phyloP scores from a whole-genome alignment of 1,140 invertebrate genomes.

The Tachypleus tridentatus region DNA sequence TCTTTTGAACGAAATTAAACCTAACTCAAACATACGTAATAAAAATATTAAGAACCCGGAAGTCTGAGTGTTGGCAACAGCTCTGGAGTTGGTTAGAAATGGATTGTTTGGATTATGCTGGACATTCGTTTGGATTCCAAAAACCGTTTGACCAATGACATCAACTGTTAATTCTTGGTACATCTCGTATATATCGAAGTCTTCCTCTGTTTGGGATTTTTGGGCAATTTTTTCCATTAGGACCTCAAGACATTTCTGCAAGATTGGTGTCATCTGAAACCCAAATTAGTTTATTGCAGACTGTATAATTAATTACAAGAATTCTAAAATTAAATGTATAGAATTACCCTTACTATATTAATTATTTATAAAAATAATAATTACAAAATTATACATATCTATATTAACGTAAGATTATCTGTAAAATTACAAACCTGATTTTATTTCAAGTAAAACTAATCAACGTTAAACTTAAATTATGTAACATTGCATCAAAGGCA shows the following conservation, averaged over 20 bases:
- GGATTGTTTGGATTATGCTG: slow-evolving; percentile 13
- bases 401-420: too few species aligned
- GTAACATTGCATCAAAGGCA: too few species aligned
- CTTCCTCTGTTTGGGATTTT: slow-evolving; percentile 12
- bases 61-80: slow-evolving; percentile 11
- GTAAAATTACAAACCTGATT: too few species aligned
- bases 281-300: background rate
- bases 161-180: slow-evolving; percentile 39
- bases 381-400: too few species aligned
- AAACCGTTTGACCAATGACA: slow-evolving; percentile 39
- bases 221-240: slow-evolving; percentile 25
- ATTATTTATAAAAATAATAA: too few species aligned
- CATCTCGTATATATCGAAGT: slow-evolving; percentile 28
- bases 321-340: too few species aligned
- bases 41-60: background rate
- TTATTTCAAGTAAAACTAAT: too few species aligned
- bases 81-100: slow-evolving; percentile 13
- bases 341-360: too few species aligned
- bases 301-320: too few species aligned
- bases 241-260: slow-evolving; percentile 28
- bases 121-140: slow-evolving; percentile 30
- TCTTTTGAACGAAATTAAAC: background rate
- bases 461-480: too few species aligned
- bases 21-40: slow-evolving; percentile 5
- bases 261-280: slow-evolving; percentile 28